Evolutionary conservation across 1,140 invertebrate species (phyloP).

Genomic region (Drosophila albomicans): DNA sequence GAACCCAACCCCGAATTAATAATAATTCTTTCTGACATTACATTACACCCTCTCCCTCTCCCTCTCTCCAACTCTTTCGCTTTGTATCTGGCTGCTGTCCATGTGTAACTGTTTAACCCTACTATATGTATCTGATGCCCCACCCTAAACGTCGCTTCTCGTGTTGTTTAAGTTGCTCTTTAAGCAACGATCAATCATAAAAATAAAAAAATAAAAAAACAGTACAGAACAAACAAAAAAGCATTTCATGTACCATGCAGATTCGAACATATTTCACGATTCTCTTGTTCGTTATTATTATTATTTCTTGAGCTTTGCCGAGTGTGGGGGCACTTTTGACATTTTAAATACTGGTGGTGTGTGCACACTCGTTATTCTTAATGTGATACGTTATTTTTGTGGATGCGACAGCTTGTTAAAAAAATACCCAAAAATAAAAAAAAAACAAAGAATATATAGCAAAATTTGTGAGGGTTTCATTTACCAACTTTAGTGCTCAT

Average conservation of each 20-base stretch:
- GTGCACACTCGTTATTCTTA: constrained; percentile 4
- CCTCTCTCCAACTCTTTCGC: neutral
- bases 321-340: constrained; percentile 51
- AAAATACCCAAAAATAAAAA: neutral
- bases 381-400: constrained; percentile 22
- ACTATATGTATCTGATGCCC: constrained; percentile 3
- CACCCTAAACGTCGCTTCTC: constrained; percentile 23
- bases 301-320: neutral
- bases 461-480: constrained; percentile 22
- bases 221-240: neutral
- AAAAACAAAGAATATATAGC: too few species aligned
- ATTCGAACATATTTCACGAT: constrained; percentile 38
- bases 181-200: constrained; percentile 74
- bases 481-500: constrained; percentile 17
- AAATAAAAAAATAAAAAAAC: constrained; percentile 32
- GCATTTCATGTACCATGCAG: constrained; percentile 46
- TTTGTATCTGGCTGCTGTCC: constrained; percentile 33
- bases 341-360: constrained; percentile 40
- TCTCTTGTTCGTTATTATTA: constrained; percentile 1
- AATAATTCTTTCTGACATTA: constrained; percentile 48
- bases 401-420: constrained; percentile 24
- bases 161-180: constrained; percentile 58
- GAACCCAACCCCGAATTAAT: constrained; percentile 49
- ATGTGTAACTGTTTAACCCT: constrained; percentile 77
- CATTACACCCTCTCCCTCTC: constrained; percentile 8